phyloP scores from a whole-genome alignment of 2,888 invertebrate species.

The Cartodere bifasciata region DNA sequence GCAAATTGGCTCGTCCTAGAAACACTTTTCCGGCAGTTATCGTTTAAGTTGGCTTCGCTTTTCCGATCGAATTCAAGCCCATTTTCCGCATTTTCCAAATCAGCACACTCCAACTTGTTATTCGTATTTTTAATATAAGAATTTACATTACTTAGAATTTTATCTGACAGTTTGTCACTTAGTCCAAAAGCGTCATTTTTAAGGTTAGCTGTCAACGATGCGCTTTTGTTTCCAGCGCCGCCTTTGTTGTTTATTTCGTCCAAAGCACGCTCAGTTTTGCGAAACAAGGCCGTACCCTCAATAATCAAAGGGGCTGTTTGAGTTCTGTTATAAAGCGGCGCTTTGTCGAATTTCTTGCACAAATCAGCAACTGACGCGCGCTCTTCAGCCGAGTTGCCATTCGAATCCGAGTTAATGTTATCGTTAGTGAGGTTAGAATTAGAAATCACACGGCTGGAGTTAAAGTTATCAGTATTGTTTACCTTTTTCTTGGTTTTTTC shows the following conservation, averaged over 20 bases:
- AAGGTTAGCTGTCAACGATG: too few species aligned
- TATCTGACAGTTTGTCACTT: too few species aligned
- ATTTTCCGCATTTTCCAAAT: constrained; percentile 5
- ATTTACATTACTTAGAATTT: too few species aligned
- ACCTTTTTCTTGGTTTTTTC: constrained; percentile 31
- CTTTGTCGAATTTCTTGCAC: constrained; percentile 41
- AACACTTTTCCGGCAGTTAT: constrained; percentile 10
- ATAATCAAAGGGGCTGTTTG: too few species aligned
- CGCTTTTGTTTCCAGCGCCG: too few species aligned
- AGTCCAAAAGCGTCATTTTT: too few species aligned
- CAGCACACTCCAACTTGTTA: constrained; percentile 8
- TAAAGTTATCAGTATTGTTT: constrained; percentile 24
- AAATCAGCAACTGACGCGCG: constrained; percentile 46
- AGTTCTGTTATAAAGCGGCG: constrained; percentile 20
- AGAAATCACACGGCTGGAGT: constrained; percentile 27
- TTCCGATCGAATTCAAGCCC: constrained; percentile 4
- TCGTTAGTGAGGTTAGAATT: constrained; percentile 33
- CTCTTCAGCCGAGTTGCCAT: too few species aligned
- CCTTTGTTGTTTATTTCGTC: too few species aligned
- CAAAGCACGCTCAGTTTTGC: too few species aligned
- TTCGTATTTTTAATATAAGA: too few species aligned
- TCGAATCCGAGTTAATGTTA: constrained; percentile 35
- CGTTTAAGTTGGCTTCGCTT: constrained; percentile 4
- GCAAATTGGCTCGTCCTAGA: constrained; percentile 43
- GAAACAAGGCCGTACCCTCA: too few species aligned